Evolutionary conservation across 2,888 invertebrate genomes (phyloP), one percentile per base, ranked within the genome.

Genomic region (Drosophila flavopinicola): DNA sequence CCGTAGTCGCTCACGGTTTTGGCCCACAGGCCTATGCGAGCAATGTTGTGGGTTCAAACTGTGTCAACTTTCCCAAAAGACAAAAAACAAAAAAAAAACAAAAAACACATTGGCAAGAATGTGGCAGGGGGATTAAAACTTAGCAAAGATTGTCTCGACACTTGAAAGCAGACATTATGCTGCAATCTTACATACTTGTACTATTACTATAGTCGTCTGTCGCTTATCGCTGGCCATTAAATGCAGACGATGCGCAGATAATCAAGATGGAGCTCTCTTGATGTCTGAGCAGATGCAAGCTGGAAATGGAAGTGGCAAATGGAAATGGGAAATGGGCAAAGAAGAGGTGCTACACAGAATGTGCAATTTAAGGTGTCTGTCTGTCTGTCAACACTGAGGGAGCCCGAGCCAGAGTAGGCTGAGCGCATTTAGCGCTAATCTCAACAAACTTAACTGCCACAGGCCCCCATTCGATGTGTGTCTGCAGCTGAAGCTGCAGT

Each of bases 1-100:
- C 79, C 57, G 37, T 25, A 48, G 33, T 25, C 53, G 66, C 86
- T 79, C 87, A 80, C 85, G 87, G 84, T 76, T 84, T 86, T 76
- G 51, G 76, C 72, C 79, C 49, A n/a, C n/a, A 32, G 42, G 45
- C 33, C 52, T 39, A 52, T 41, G 58, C 48, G 23, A 13, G 24
- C 25, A 45, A 52, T 60, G 70, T 58, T 63, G 42, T 37, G 66
- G 51, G 80, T 70, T 67, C 70, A 84, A 82, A 87, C 66, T 87
- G 73, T 83, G 83, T 85, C 83, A 83, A 87, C 83, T 85, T 82
- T 87, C 83, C 75, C 85, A 59, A 61, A 59, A 59, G 57, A 59
- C 37, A 27, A 45, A 45, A 33, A 44, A 17, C 41, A 29, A 15
- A 25, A 42, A 13, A 24, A 35, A 45, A 39, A 32, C 13, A 11